phyloP scores from a whole-genome alignment of 2,888 invertebrate species.

The Saturnia pavonia region DNA sequence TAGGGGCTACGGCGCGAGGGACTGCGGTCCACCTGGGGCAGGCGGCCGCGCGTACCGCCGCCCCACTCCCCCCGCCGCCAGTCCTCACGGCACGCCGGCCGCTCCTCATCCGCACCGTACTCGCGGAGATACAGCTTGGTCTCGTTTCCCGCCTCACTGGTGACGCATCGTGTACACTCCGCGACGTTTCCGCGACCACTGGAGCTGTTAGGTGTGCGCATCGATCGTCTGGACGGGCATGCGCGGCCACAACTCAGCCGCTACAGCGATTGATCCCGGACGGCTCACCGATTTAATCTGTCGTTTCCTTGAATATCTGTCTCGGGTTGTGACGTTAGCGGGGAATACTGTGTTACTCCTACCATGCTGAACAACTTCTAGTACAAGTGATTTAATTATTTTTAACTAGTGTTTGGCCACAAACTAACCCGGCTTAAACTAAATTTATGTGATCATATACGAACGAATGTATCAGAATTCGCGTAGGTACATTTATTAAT shows the following conservation, averaged over 20 bases:
- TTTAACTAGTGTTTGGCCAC: background rate
- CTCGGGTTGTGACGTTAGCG: background rate
- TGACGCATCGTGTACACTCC: slow-evolving; percentile 70
- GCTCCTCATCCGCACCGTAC: slow-evolving; percentile 80
- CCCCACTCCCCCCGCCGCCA: slow-evolving; percentile 79
- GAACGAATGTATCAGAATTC: too few relatives aligned
- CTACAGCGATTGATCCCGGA: slow-evolving; percentile 56
- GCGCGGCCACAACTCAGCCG: slow-evolving; percentile 52
- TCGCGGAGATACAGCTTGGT: slow-evolving; percentile 81
- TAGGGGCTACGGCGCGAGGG: slow-evolving; percentile 92
- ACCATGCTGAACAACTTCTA: background rate
- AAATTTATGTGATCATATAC: background rate
- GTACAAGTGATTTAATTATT: too few relatives aligned
- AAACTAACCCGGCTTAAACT: background rate
- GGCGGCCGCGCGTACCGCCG: slow-evolving; percentile 81
- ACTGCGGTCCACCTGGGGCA: slow-evolving; percentile 95
- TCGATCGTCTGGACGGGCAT: slow-evolving; percentile 64
- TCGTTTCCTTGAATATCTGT: slow-evolving; percentile 12
- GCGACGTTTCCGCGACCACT: slow-evolving; percentile 79
- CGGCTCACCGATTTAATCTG: slow-evolving; percentile 14
- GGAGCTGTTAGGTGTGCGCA: slow-evolving; percentile 58
- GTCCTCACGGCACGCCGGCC: slow-evolving; percentile 77
- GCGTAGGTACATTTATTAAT: too few relatives aligned
- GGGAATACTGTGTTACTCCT: background rate
- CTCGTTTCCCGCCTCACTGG: slow-evolving; percentile 76